Evolutionary conservation across 2,888 invertebrate genomes (phyloP).

Genomic region (Spilosoma lubricipeda): DNA sequence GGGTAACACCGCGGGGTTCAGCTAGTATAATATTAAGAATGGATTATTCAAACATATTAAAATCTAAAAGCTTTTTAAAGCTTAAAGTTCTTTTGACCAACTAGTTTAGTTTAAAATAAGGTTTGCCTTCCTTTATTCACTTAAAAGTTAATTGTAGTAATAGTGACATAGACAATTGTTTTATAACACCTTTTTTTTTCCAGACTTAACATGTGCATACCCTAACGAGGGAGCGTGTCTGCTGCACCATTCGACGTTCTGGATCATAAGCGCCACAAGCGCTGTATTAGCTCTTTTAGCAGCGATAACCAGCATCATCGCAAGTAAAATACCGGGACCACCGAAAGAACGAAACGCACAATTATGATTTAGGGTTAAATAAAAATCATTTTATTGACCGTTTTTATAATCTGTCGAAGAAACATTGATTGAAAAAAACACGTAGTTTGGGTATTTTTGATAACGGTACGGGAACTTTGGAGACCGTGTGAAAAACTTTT

Average conservation of each 20-base stretch:
- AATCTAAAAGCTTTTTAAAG: too few species aligned
- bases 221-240: slow-evolving; percentile 59
- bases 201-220: slow-evolving; percentile 72
- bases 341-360: slow-evolving; percentile 45
- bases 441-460: background rate
- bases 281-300: slow-evolving; percentile 58
- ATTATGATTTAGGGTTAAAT: slow-evolving; percentile 38
- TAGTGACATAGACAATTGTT: background rate
- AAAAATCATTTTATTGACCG: background rate
- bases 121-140: too few species aligned
- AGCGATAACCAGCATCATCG: slow-evolving; percentile 58
- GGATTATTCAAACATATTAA: too few species aligned
- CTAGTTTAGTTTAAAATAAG: too few species aligned
- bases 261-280: slow-evolving; percentile 61
- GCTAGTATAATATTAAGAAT: too few species aligned
- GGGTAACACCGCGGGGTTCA: too few species aligned
- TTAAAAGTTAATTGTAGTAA: background rate
- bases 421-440: background rate
- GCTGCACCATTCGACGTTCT: slow-evolving; percentile 62
- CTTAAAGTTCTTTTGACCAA: too few species aligned
- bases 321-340: slow-evolving; percentile 38
- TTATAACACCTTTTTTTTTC: background rate
- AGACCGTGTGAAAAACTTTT: background rate
- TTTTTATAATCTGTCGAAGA: background rate
- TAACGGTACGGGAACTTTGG: background rate